Base-by-base conservation (phyloP, 2,797 vertebrate species). In the Furcifer pardalis region DNA sequence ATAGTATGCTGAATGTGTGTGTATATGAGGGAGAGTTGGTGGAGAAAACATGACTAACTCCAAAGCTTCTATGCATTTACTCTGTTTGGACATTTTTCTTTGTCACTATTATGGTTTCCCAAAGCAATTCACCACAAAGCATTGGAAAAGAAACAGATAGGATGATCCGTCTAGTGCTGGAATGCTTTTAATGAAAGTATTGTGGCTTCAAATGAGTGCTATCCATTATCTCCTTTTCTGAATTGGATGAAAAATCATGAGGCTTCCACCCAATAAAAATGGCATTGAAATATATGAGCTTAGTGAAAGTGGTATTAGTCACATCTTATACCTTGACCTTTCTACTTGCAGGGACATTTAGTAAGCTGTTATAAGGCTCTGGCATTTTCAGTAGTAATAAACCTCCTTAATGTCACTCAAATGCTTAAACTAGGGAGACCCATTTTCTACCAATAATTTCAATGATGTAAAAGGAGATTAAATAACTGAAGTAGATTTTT, bases 281-380 rank as follows among this genome's bases (percentile, higher is more conserved):
- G 42, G 25, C 84, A 86, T 83, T 92, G 91, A 95, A 93, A 91
- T 94, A 91, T 87, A 90, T 82, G 87, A 93, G 85, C 65, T 93
- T 37, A 87, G 82, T 91, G 90, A 92, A 86, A 91, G 82, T 13
- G 78, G 44, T 86, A 89, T 95, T 91, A 94, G 91, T 93, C 92
- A 93, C 83, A 82, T 91, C 88, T 91, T 92, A 85, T 81, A 91
- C 77, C 62, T 59, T 91, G 93, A 95, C 91, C 90, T 95, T 94
- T 94, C 90, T 79, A 66, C 75, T 93, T 81, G 71, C 81, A 91
- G 90, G 79, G 84, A 89, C 86, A 88, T 90, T 91, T 88, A 80
- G 84, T 87, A 90, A 92, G 86, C 90, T 93, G 74, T 90, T 94
- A 72, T 60, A 90, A 91, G 83, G 82, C 89, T 63, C 72, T 92